phyloP scores from a whole-genome alignment of 2,797 vertebrate genomes.

The Micrastur ruficollis region DNA sequence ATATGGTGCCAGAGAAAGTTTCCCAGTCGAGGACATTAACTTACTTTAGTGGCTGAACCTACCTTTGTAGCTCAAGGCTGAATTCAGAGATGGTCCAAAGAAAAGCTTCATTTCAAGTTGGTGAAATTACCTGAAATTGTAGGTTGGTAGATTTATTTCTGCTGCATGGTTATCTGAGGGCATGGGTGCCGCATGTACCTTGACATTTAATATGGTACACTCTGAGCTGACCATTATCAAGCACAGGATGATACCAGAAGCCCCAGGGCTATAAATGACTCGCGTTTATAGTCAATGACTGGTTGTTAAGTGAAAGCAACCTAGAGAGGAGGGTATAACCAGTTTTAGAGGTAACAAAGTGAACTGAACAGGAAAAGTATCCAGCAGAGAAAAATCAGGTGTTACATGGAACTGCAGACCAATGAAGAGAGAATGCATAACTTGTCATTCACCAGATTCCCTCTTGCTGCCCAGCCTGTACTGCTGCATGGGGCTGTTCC shows the following conservation, averaged over 20 bases:
- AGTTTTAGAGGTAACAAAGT: background rate
- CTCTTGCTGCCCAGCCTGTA: background rate
- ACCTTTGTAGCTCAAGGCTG: background rate
- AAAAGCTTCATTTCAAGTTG: background rate
- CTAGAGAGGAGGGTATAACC: background rate
- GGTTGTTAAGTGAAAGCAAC: background rate
- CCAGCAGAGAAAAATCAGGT: background rate
- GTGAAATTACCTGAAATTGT: background rate
- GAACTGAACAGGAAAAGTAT: background rate
- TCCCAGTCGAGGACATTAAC: background rate
- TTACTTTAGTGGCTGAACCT: background rate
- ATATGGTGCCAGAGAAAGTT: background rate
- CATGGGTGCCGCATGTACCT: background rate
- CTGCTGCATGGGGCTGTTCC: background rate
- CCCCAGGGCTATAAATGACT: background rate
- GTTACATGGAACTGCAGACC: background rate
- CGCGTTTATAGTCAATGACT: background rate
- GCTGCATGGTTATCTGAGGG: background rate
- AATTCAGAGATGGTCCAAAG: background rate
- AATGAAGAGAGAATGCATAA: accelerated
- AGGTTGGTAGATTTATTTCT: background rate
- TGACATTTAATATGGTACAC: background rate
- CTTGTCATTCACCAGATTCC: background rate
- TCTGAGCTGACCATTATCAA: background rate
- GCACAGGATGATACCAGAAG: background rate